Percentiles rank a stretch among this genome's conserved stretches.
Conservation (phyloP, 2,113 vertebrate species). For the Heliornis fulica region DNA sequence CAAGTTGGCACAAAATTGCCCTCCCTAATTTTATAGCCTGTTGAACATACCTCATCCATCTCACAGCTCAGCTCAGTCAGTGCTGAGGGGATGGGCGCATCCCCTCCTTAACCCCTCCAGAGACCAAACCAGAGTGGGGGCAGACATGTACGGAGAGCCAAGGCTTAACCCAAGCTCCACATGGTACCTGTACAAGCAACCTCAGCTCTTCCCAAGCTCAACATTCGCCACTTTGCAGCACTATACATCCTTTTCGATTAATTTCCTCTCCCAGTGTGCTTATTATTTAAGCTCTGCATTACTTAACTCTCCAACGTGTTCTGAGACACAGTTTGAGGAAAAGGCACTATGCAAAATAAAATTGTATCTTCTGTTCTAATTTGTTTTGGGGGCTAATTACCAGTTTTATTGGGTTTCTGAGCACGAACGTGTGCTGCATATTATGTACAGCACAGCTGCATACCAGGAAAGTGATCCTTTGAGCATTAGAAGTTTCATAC, state of each 20-base stretch:
- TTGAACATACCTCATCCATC: background rate
- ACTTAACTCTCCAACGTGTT: conserved; percentile 1
- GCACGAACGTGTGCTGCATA: background rate
- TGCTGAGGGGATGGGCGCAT: fast-evolving
- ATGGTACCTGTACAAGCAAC: background rate
- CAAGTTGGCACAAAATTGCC: background rate
- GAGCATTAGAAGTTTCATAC: background rate
- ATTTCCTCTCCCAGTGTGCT: background rate
- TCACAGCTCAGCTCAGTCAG: background rate
- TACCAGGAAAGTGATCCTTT: background rate
- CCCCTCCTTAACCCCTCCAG: background rate
- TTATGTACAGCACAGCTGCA: background rate
- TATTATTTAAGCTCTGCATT: conserved; percentile 7
- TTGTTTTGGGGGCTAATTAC: conserved; percentile 42
- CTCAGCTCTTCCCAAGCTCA: background rate
- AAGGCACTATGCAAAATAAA: background rate
- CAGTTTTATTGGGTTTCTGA: conserved; percentile 21
- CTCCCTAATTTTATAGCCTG: background rate
- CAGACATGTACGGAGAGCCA: fast-evolving
- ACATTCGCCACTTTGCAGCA: background rate
- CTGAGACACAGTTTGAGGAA: background rate
- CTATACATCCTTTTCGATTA: background rate
- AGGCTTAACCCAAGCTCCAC: fast-evolving
- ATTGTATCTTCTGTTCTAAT: conserved; percentile 12
- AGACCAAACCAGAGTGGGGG: background rate